Base-by-base conservation (phyloP, 2,797 vertebrate genomes). In the Avahi laniger region DNA sequence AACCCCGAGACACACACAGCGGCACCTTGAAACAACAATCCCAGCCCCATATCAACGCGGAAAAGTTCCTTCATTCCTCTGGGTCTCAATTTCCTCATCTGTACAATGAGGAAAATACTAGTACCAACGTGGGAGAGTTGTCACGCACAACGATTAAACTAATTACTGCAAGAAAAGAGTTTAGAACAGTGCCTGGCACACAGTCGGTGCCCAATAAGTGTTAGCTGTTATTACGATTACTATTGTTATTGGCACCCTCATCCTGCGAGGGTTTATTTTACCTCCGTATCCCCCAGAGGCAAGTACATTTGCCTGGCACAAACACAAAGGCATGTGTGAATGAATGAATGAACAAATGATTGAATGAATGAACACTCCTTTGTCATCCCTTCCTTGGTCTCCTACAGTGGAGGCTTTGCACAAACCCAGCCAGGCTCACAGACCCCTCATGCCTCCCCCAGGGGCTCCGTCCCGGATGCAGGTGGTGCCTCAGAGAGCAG, bases 21-120 rank as follows among this genome's bases (percentile, higher is more conserved):
- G 12, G 4, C 3, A 3, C 35, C 61, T 2, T 30, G 54, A 46
- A 2, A 2, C 2, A 2, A 3, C 0, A 2, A 24, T 15, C 54
- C 43, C n/a, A 35, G 93, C 0, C 46, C 30, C 54, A 0, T 3
- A 1, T 24, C 33, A 5, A 33, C 17, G 2, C 9, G 38, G 54
- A 15, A 20, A 35, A 28, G 8, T 2, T 4, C 38, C 61, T 33
- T n/a, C 22, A n/a, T 28, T 26, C 59, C 52, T 89, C 63, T 43
- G 43, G 35, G 43, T 35, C 41, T 9, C 50, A 15, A 6, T n/a
- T 20, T 85, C 67, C 83, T 87, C 63, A 50, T 3, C n/a, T 20
- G 20, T 6, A 38, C 54, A 50, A 50, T 5, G 75, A 75, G 57
- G 38, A 76, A 30, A 43, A 41, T 4, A 61, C 10, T 0, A 30